Conservation (phyloP, 2,888 invertebrate genomes). For the Syritta pipiens region DNA sequence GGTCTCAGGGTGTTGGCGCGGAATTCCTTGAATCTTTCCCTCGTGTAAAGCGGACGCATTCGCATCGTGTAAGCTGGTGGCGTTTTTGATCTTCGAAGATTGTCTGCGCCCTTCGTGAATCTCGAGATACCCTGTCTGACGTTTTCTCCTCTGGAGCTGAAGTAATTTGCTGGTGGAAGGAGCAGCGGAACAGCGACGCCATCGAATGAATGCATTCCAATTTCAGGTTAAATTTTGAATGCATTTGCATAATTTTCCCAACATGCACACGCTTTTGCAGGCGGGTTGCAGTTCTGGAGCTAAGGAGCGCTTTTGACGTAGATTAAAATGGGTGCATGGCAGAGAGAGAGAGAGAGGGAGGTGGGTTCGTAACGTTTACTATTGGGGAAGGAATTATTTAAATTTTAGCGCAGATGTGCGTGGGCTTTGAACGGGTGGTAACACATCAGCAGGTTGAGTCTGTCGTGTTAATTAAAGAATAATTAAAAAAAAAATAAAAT, state of each 20-base stretch:
- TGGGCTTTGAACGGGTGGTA: neutral
- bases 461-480: too few species aligned
- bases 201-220: conserved; percentile 37
- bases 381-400: conserved; percentile 10
- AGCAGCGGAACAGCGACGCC: conserved; percentile 9
- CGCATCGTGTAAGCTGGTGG: too few species aligned
- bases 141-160: neutral
- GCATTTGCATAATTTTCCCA: conserved; percentile 48
- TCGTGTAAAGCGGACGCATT: neutral
- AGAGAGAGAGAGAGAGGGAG: neutral
- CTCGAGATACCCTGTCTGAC: too few species aligned
- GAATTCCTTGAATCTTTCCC: conserved; percentile 18
- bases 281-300: conserved; percentile 10
- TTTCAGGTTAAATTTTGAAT: conserved; percentile 49
- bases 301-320: conserved; percentile 33
- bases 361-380: neutral
- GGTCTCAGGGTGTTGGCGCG: neutral
- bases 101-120: neutral
- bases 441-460: too few species aligned
- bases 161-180: conserved; percentile 1
- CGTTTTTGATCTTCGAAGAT: conserved; percentile 10
- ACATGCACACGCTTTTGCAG: neutral
- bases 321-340: conserved; percentile 2
- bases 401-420: conserved; percentile 6
- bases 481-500: too few species aligned